These are phyloP conservation scores for Cochlearius cochlearius DNA, from an alignment of 2,113 vertebrate species.

Conservation along the genomic window DNA sequence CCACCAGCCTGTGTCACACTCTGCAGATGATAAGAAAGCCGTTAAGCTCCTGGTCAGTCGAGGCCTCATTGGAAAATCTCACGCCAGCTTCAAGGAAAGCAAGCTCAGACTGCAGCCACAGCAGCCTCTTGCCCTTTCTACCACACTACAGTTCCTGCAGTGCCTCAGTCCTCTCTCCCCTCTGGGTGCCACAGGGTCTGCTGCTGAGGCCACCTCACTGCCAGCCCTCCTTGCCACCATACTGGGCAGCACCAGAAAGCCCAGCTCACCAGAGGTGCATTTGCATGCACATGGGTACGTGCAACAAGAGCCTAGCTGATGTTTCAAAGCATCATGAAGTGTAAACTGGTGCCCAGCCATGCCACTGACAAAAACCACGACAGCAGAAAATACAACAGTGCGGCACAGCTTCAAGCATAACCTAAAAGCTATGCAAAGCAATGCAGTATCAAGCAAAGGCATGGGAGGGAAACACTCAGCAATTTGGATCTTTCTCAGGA, in stretches of 20 bases:
- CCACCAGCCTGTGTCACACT: background rate
- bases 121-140: background rate
- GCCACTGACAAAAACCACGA: fast-evolving
- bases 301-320: fast-evolving
- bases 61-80: background rate
- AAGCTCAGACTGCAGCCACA: background rate
- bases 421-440: background rate
- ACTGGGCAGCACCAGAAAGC: fast-evolving
- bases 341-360: fast-evolving
- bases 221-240: fast-evolving
- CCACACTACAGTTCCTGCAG: background rate
- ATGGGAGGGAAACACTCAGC: background rate
- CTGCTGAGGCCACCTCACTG: background rate
- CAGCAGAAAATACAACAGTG: fast-evolving
- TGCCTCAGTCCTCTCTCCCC: background rate
- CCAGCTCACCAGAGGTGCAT: background rate
- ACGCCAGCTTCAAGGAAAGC: background rate
- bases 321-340: fast-evolving
- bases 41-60: background rate
- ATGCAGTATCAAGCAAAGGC: fast-evolving
- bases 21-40: background rate
- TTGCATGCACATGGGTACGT: fast-evolving
- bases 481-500: background rate
- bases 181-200: background rate
- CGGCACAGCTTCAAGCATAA: background rate